These are phyloP conservation scores for Petrolisthes cinctipes DNA, from an alignment of 2,888 invertebrate genomes.

Conservation along the genomic window DNA sequence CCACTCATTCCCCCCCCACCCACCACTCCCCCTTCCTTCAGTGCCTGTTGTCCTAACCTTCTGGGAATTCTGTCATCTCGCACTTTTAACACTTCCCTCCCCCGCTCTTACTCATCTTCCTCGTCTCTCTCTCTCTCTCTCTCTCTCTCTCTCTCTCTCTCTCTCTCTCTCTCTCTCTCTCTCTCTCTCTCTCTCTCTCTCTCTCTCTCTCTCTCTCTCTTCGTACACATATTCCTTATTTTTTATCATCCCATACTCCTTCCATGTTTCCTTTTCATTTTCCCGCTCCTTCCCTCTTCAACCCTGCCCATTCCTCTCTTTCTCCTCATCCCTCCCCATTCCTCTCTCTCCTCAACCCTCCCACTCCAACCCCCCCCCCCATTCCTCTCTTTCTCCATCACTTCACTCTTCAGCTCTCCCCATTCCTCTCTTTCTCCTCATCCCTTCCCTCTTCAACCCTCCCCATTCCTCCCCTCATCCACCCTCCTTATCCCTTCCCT, in stretches of 20 bases:
- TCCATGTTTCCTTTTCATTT: neutral
- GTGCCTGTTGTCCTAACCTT: neutral
- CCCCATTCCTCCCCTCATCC: neutral
- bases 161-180: neutral
- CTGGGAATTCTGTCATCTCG: neutral
- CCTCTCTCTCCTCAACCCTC: neutral
- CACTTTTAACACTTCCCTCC: neutral
- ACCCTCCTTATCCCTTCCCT: no score
- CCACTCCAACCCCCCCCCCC: neutral
- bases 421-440: neutral
- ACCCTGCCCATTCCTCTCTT: neutral
- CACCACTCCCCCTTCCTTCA: neutral
- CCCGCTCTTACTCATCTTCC: neutral
- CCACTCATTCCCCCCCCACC: neutral
- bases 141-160: neutral
- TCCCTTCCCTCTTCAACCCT: no score
- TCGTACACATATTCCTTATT: neutral
- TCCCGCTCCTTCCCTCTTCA: neutral
- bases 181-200: neutral
- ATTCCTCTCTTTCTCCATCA: neutral
- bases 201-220: neutral
- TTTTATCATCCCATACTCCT: neutral
- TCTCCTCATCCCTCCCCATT: neutral
- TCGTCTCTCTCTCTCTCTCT: neutral
- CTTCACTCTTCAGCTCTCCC: neutral